These are phyloP conservation scores for Drosophila pseudotakahashii DNA, from an alignment of 2,888 invertebrate species.

Conservation along the genomic window DNA sequence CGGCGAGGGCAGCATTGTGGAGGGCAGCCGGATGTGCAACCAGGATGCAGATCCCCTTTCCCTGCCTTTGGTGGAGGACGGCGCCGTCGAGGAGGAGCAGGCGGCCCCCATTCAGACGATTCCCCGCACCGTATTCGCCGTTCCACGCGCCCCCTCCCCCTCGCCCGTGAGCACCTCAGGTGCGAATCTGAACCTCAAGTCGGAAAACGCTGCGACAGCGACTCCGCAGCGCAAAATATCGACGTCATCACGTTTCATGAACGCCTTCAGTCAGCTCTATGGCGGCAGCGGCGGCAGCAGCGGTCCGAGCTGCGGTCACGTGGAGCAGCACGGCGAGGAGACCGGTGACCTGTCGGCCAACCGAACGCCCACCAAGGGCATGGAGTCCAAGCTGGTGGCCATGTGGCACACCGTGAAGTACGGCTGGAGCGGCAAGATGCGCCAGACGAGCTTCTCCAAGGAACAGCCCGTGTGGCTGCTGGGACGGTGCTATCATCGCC, in stretches of 20 bases:
- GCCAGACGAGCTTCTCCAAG: conserved; percentile 89
- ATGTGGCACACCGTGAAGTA: conserved; percentile 97
- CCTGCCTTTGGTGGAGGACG: conserved; percentile 58
- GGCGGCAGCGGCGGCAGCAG: conserved; percentile 54
- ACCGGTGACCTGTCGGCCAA: conserved; percentile 72
- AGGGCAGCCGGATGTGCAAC: conserved; percentile 33
- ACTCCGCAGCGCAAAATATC: conserved; percentile 84
- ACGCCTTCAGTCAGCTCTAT: conserved; percentile 83
- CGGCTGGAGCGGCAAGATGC: conserved; percentile 92
- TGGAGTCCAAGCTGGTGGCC: conserved; percentile 92
- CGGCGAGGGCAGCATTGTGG: conserved; percentile 44
- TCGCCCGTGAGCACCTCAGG: conserved; percentile 38
- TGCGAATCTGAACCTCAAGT: conserved; percentile 53
- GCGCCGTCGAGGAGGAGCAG: conserved; percentile 79
- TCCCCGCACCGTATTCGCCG: conserved; percentile 43
- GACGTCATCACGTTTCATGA: conserved; percentile 83
- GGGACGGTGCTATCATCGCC: conserved; percentile 92
- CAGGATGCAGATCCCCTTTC: conserved; percentile 29
- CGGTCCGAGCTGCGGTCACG: conserved; percentile 51
- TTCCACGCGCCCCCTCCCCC: conserved; percentile 29
- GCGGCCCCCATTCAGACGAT: conserved; percentile 79
- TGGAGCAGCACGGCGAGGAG: conserved; percentile 60
- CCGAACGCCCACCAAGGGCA: conserved; percentile 85
- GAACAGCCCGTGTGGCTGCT: conserved; percentile 95
- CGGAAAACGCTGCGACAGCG: conserved; percentile 59